Percentiles rank a stretch among this genome's conserved stretches.
Evolutionary conservation across 2,888 invertebrate species (phyloP).

Genomic region (Antheraea assamensis): DNA sequence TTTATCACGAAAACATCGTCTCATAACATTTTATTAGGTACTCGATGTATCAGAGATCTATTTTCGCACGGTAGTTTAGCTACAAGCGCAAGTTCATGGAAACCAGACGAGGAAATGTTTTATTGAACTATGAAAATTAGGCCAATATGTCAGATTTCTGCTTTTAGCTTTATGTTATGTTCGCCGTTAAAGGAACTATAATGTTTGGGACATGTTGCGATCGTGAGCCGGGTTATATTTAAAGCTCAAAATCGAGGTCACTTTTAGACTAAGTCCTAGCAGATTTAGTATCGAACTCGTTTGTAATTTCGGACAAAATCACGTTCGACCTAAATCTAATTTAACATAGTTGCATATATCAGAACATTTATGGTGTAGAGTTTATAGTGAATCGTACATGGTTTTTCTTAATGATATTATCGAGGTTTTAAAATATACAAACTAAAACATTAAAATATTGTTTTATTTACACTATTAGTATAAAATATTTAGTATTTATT

Average conservation of each 20-base stretch:
- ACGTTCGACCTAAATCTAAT: conserved; percentile 64
- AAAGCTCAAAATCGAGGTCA: conserved; percentile 46
- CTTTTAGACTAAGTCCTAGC: conserved; percentile 44
- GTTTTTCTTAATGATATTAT: neutral
- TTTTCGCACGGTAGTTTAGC: conserved; percentile 48
- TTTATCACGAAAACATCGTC: conserved; percentile 9
- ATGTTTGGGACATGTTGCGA: conserved; percentile 33
- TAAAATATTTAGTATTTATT: too few species aligned
- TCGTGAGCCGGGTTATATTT: conserved; percentile 38
- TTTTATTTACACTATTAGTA: too few species aligned
- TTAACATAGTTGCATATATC: conserved; percentile 48
- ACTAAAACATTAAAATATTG: neutral
- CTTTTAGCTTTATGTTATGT: conserved; percentile 22
- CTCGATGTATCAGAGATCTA: conserved; percentile 54
- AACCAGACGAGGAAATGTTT: conserved; percentile 66
- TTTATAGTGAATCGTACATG: conserved; percentile 19
- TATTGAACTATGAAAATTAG: conserved; percentile 64
- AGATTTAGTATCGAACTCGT: conserved; percentile 50
- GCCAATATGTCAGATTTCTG: conserved; percentile 56
- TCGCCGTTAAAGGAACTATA: conserved; percentile 32
- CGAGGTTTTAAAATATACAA: neutral
- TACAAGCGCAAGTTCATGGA: conserved; percentile 74
- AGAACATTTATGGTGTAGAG: conserved; percentile 41
- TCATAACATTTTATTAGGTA: conserved; percentile 39
- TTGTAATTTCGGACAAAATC: conserved; percentile 51